Evolutionary conservation across 53 echinoderm and acorn worm genomes (phyloP).

Genomic region (Antedon mediterranea): DNA sequence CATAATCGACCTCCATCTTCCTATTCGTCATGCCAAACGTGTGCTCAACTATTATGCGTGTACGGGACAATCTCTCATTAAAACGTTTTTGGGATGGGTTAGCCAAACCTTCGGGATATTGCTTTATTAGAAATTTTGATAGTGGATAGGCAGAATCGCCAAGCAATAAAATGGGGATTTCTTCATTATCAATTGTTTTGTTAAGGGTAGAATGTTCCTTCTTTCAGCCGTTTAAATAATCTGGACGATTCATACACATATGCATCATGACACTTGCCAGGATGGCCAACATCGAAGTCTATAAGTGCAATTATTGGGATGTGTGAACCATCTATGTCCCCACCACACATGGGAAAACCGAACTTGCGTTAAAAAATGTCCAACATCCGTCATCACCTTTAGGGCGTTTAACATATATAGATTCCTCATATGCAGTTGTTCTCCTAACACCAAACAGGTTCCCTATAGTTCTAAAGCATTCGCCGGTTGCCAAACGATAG

Average conservation of each 20-base stretch:
- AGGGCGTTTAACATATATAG: slow-evolving; percentile 5
- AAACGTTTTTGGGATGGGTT: slow-evolving; percentile 9
- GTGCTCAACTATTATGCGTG: slow-evolving; percentile 12
- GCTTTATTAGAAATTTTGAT: slow-evolving; percentile 14
- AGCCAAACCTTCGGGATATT: slow-evolving; percentile 12
- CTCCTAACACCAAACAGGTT: slow-evolving; percentile 15
- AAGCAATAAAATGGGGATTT: slow-evolving; percentile 12
- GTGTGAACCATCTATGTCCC: slow-evolving; percentile 2
- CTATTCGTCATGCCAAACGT: slow-evolving; percentile 10
- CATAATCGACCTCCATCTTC: slow-evolving; percentile 16
- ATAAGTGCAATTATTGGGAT: slow-evolving; percentile 12
- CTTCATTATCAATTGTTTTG: slow-evolving; percentile 8
- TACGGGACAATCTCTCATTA: slow-evolving; percentile 13
- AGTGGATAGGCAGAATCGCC: slow-evolving; percentile 18
- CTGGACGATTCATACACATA: slow-evolving; percentile 14
- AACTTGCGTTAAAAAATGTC: slow-evolving; percentile 2
- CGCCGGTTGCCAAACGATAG: slow-evolving; percentile 14
- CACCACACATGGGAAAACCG: slow-evolving; percentile 21
- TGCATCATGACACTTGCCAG: slow-evolving; percentile 20
- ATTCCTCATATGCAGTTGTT: slow-evolving; percentile 8
- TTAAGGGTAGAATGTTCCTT: slow-evolving; percentile 7
- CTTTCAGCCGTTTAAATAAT: slow-evolving; percentile 2
- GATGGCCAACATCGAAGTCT: slow-evolving; percentile 15
- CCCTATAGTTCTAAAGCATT: slow-evolving; percentile 9
- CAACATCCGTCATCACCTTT: slow-evolving; percentile 8